These are phyloP conservation scores for Coptotermes formosanus DNA, from an alignment of 1,140 invertebrate species.

Conservation along the genomic window DNA sequence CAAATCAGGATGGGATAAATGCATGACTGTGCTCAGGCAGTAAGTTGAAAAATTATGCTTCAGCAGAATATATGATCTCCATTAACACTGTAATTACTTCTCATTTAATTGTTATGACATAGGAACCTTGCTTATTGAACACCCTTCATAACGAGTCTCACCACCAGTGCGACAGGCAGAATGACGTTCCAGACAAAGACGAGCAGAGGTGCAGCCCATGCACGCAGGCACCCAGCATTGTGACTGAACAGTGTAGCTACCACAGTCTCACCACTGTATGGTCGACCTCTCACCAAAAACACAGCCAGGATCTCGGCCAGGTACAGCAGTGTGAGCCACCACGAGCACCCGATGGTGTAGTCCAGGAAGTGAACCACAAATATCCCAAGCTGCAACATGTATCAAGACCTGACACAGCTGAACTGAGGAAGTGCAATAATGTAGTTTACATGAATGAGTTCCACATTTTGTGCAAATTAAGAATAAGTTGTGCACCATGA, in stretches of 20 bases:
- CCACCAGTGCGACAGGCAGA: constrained; percentile 73
- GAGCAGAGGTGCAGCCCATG: constrained; percentile 66
- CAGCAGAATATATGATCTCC: too few relatives aligned
- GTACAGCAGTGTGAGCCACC: constrained; percentile 83
- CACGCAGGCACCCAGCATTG: constrained; percentile 52
- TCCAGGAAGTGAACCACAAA: constrained; percentile 82
- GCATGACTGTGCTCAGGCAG: too few relatives aligned
- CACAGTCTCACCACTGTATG: constrained; percentile 79
- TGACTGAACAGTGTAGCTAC: constrained; percentile 60
- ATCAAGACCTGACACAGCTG: background rate
- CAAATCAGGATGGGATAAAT: too few relatives aligned
- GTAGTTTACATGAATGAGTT: too few relatives aligned
- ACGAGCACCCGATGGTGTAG: constrained; percentile 74
- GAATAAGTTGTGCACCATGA: too few relatives aligned
- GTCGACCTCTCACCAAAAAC: constrained; percentile 78
- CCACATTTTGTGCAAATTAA: too few relatives aligned
- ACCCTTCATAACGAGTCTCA: constrained; percentile 46
- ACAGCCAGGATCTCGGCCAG: constrained; percentile 73
- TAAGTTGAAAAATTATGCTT: too few relatives aligned
- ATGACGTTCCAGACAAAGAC: constrained; percentile 89
- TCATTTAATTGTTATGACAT: too few relatives aligned
- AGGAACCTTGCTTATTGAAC: too few relatives aligned
- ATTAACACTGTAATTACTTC: too few relatives aligned
- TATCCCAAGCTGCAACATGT: constrained; percentile 70
- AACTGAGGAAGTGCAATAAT: too few relatives aligned